phyloP scores from a whole-genome alignment of 2,888 invertebrate species.

The Epinotia demarniana region DNA sequence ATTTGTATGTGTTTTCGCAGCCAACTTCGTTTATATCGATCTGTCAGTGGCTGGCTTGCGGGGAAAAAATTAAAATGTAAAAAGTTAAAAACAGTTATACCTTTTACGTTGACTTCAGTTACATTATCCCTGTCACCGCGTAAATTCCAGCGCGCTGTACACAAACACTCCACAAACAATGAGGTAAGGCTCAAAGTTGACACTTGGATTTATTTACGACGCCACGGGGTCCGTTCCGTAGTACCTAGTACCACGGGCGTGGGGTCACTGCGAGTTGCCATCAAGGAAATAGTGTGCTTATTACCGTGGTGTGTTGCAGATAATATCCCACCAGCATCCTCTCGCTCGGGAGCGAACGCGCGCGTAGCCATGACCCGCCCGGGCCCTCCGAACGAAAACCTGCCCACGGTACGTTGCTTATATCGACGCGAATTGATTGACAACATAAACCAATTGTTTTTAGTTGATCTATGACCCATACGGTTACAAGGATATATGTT shows the following conservation, averaged over 20 bases:
- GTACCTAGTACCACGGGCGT: constrained; percentile 53
- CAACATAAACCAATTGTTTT: neutral
- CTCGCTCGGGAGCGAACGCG: constrained; percentile 46
- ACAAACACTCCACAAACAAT: constrained; percentile 51
- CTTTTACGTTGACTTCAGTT: constrained; percentile 45
- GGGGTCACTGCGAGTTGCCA: constrained; percentile 57
- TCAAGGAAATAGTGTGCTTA: constrained; percentile 49
- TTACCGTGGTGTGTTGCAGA: constrained; percentile 58
- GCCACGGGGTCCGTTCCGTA: constrained; percentile 50
- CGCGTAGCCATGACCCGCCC: constrained; percentile 78
- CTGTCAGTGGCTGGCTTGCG: constrained; percentile 17
- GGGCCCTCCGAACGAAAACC: constrained; percentile 89
- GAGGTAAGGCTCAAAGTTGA: constrained; percentile 56
- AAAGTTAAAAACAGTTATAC: constrained; percentile 28
- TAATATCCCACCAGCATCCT: constrained; percentile 66
- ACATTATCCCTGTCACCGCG: constrained; percentile 41
- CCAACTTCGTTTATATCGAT: constrained; percentile 31
- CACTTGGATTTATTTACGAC: constrained; percentile 37
- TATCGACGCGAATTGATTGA: neutral
- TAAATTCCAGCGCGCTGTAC: constrained; percentile 50
- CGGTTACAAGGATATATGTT: neutral
- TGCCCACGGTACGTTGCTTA: constrained; percentile 81
- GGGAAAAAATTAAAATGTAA: constrained; percentile 8
- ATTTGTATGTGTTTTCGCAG: neutral
- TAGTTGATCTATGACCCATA: neutral